Evolutionary conservation across 2,113 vertebrate genomes (phyloP).

Genomic region (Salvelinus alpinus): DNA sequence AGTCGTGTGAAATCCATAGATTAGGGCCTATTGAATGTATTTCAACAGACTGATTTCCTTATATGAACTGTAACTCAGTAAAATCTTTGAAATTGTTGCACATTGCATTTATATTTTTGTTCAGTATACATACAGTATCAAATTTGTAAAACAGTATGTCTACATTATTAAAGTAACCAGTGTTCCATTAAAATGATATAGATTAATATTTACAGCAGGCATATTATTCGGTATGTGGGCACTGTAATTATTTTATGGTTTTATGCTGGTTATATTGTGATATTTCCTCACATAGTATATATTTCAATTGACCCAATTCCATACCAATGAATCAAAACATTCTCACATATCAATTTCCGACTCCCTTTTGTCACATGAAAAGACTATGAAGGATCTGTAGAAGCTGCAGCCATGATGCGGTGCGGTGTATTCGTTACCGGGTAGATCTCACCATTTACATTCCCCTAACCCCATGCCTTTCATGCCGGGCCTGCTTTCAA

Average conservation of each 20-base stretch:
- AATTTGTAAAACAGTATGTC: no score
- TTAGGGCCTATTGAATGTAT: no score
- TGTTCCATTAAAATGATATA: no score
- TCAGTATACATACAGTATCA: no score
- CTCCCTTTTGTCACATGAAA: constrained; percentile 41
- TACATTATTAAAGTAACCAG: no score
- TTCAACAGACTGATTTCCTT: no score
- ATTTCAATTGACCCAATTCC: constrained; percentile 54
- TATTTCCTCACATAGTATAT: constrained; percentile 23
- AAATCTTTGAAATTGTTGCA: no score
- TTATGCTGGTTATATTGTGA: neutral
- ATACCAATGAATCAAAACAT: constrained; percentile 45
- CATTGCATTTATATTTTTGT: no score
- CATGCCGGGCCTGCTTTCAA: constrained; percentile 75
- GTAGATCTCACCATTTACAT: constrained; percentile 73
- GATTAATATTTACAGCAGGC: no score
- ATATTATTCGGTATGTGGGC: no score
- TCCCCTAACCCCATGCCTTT: constrained; percentile 70
- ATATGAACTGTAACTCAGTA: no score
- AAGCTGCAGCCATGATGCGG: constrained; percentile 37
- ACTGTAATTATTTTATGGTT: neutral
- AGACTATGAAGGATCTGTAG: constrained; percentile 16
- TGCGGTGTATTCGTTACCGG: constrained; percentile 65
- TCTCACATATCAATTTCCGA: constrained; percentile 34
- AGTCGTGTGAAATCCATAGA: no score